Base-by-base conservation (phyloP, 2,888 invertebrate genomes). In the Metopia argyrocephala region DNA sequence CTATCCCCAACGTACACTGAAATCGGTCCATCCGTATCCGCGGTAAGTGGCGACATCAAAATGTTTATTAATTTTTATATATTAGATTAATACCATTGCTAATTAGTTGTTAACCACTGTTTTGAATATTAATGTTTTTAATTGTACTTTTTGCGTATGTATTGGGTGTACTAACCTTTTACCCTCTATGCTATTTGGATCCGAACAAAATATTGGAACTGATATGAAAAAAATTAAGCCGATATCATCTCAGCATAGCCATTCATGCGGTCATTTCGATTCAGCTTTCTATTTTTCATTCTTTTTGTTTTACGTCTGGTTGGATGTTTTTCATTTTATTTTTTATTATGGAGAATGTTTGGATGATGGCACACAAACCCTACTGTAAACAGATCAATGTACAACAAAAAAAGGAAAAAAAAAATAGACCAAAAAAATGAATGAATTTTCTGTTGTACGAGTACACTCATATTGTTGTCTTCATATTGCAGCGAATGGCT, bases 251-350 rank as follows among this genome's bases (percentile, higher is more conserved):
- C 50, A 61, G 54, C 59, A 54, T 61, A 69, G 57, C 59, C 74
- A 68, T 73, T 68, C 62, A 68, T 64, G 71, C 68, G 76, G 80
- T 78, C 81, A 81, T 73, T 81, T 78, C 28, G 23, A 15, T 38
- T 38, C 38, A 15, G 38, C 15, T 38, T 38, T 15, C 38, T 12
- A 38, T 12, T 38, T 38, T 31, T 38, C n/a, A n/a, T 38, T 38
- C 12, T 15, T 38, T 9, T 68, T 76, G 68, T 76, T 69, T 38
- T 38, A 38, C 12, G 15, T 38, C 15, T 38, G 9, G 3, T 12
- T 68, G 46, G 38, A 54, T 61, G 61, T 46, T 59, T 61, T 61
- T 31, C n/a, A n/a, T 5, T 54, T 7, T 12, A 3, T n/a, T 18
- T 15, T 45, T 61, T 27, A 12, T 38, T 38, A 38, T 38, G 9